A percentile compares a stretch with the other conserved stretches of the same genome.
Conservation (phyloP, 2,888 invertebrate species). For the Syrphus vitripennis region DNA sequence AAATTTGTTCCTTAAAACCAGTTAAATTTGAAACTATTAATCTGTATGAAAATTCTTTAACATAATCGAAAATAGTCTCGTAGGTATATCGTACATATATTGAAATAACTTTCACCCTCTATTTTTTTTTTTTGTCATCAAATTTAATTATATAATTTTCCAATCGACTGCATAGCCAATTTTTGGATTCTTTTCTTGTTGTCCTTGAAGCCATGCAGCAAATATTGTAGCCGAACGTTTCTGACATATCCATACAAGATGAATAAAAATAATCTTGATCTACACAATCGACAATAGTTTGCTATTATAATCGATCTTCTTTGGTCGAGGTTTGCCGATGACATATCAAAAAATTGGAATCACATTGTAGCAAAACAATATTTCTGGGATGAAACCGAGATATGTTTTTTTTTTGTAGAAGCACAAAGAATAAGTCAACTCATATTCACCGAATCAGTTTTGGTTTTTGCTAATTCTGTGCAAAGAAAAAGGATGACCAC, state of each 20-base stretch:
- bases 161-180: conserved; percentile 43
- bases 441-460: conserved; percentile 32
- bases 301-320: conserved; percentile 60
- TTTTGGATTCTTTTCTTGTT: conserved; percentile 12
- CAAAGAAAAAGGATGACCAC: not conserved
- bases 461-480: not conserved
- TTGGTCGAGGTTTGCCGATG: conserved; percentile 55
- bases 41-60: not conserved
- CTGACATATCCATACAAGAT: conserved; percentile 26
- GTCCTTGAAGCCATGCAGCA: not conserved
- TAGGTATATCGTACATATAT: not conserved
- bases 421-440: not conserved
- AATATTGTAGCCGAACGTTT: conserved; percentile 18
- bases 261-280: conserved; percentile 50
- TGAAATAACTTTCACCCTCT: not conserved
- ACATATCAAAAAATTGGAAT: conserved; percentile 70
- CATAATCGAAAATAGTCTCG: not conserved
- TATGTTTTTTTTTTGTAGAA: not conserved
- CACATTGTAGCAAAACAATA: conserved; percentile 33
- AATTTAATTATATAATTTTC: conserved; percentile 63
- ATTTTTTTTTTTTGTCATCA: not conserved
- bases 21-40: not conserved
- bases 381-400: not conserved
- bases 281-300: conserved; percentile 47
- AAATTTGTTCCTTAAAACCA: not conserved